Base-by-base conservation (phyloP, 1,140 invertebrate genomes). In the Trichonephila clavipes region DNA sequence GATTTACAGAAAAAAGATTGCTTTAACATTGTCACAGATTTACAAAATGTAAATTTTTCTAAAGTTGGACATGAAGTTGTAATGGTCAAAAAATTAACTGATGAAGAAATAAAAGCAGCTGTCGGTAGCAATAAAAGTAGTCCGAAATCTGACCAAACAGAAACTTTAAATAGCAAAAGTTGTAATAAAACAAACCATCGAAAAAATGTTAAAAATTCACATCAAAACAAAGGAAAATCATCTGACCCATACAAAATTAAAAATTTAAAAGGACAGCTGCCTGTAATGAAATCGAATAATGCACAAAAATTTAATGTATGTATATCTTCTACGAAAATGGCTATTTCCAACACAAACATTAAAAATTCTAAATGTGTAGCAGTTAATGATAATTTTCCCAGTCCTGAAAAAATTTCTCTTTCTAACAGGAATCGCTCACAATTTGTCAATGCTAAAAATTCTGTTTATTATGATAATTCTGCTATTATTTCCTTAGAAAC, bases 31-130 rank as follows among this genome's bases (percentile, higher is more conserved):
- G 10, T 51, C 51, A 51, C 51, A 10, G 51, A 51, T 51, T 7
- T 51, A 51, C 5, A 51, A 12, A 51, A 51, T 51, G 0, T 24
- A 8, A 10, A 24, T 10, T 51, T 51, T 7, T 51, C 51, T 51
- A 91, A 91, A 83, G 18, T 91, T 59, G 89, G 89, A 44, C 61
- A 19, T 61, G 89, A 91, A 83, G 34, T 62, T 18, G 89, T 91
- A n/a, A 1, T 83, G 19, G 10, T 91, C 8, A 61, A 83, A 64
- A 91, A n/a, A 16, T 64, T 91, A 40, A 28, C 89, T 21, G 28
- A 90, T 21, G n/a, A 69, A 88, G 44, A 59, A 24, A 87, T 87
- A 24, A 14, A 10, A 10, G n/a, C n/a, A 6, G n/a, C n/a, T 24
- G 10, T 21, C 10, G 66, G 66, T 24, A 2, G 8, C n/a, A 10